Base-by-base conservation (phyloP, 2,113 vertebrate species). In the Cyprinodon variegatus region DNA sequence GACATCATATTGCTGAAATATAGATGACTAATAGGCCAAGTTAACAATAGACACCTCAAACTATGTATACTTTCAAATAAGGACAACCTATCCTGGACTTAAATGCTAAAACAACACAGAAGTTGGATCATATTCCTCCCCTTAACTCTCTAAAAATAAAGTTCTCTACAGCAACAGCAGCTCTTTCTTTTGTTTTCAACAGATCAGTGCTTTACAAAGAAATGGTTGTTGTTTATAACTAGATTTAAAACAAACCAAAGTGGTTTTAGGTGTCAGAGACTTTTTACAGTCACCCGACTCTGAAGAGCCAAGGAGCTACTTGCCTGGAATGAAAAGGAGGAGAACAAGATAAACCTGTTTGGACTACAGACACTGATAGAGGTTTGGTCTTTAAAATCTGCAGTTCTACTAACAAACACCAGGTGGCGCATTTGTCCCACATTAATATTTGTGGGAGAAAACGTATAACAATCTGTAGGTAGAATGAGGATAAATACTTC, bases 351-450 rank as follows among this genome's bases (percentile, higher is more conserved):
- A 77, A 65, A 72, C 11, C 46, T n/a, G 64, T 38, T 72, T 45
- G 2, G 4, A 65, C 3, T 37, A 68, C 12, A 46, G 20, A 66
- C 29, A 20, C 10, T 1, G 37, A 68, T 20, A 20, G 65, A 60
- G 79, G 69, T 22, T 4, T 0, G 36, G 7, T 38, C 63, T 71
- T 75, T 74, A 61, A 64, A 74, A 65, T 15, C 57, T 82, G 83
- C 74, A 86, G 17, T 85, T 80, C 66, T 61, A 39, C 11, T 4
- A 76, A 8, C 65, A 11, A 80, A 88, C 93, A 91, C 89, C 85
- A 82, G 92, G 74, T 83, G 92, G 93, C 86, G 71, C 0, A 83
- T 78, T 64, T 72, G 74, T 37, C 20, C 79, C 78, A 89, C 11
- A 59, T 68, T 69, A 61, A 72, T 38, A 29, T 45, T 70, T 63